Evolutionary conservation across 2,888 invertebrate species (phyloP), one percentile per base, ranked within the genome.

Genomic region (Sialis fuliginosa): DNA sequence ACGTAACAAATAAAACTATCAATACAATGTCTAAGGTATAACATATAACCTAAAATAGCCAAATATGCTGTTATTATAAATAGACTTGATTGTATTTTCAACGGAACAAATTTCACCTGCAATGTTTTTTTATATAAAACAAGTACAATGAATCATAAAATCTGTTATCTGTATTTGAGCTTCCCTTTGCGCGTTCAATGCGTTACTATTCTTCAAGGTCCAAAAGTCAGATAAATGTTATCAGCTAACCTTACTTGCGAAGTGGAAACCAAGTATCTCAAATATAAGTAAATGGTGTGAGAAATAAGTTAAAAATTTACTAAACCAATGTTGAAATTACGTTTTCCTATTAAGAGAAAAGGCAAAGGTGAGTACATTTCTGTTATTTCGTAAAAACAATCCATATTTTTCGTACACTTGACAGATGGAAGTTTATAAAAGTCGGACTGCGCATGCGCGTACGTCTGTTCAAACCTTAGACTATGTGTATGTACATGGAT

Each of bases 311-410:
- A 6, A 7, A 42, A 42, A 30, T 42, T 31, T 22, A 31, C 31
- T 31, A 42, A 30, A 30, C 54, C 55, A 57, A 62, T 62, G 62
- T 61, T 57, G 55, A 60, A 56, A 52, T 53, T 55, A 55, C 56
- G 57, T 49, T 54, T 56, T 53, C 54, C 56, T 54, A 52, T 60
- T 57, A 60, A 58, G 56, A 58, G 57, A 56, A 57, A 59, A 54
- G 53, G 56, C 54, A 53, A 54, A 57, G 58, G 60, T 60, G 57
- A 58, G 58, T 53, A 53, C 46, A 47, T 45, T 40, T 30, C 22
- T 34, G 35, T 49, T 42, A 22, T 22, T 22, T 22, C 22, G 22
- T 22, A 22, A 22, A 22, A 22, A 22, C 22, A 22, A 22, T 22
- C 2, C 22, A 22, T 22, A 22, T 4, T 22, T 22, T 22, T 22